Percentiles rank a stretch among this genome's conserved stretches.
These are phyloP conservation scores for Thomomys bottae DNA, from an alignment of 2,113 vertebrate species.

Conservation along the genomic window DNA sequence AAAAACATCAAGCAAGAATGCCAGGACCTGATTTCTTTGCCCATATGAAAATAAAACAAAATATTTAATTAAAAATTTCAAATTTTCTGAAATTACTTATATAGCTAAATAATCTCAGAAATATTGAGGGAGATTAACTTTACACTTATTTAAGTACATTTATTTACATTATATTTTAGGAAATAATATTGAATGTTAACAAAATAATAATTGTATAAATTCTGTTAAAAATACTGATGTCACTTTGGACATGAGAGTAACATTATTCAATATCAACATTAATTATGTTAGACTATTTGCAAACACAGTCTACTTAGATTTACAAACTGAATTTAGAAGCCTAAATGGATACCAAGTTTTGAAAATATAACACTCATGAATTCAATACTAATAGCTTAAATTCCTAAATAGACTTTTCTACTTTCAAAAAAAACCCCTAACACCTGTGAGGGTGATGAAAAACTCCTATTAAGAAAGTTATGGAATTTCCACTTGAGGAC, in stretches of 20 bases:
- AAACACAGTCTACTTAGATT: neutral
- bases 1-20: neutral
- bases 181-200: neutral
- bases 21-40: too few relatives aligned
- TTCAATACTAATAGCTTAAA: conserved; percentile 14
- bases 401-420: conserved; percentile 4
- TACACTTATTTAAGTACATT: neutral
- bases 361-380: neutral
- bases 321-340: conserved; percentile 14
- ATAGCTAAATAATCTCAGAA: neutral
- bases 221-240: neutral
- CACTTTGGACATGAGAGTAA: neutral
- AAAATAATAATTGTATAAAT: neutral
- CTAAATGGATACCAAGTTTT: conserved; percentile 6
- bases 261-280: neutral
- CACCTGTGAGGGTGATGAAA: neutral
- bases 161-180: neutral
- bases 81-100: neutral
- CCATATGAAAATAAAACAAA: neutral
- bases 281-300: neutral
- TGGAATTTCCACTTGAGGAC: neutral
- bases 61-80: neutral
- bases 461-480: neutral
- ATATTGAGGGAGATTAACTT: neutral
- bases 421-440: neutral